Conservation (phyloP, 2,797 vertebrate genomes). For the Myiotriccus ornatus region DNA sequence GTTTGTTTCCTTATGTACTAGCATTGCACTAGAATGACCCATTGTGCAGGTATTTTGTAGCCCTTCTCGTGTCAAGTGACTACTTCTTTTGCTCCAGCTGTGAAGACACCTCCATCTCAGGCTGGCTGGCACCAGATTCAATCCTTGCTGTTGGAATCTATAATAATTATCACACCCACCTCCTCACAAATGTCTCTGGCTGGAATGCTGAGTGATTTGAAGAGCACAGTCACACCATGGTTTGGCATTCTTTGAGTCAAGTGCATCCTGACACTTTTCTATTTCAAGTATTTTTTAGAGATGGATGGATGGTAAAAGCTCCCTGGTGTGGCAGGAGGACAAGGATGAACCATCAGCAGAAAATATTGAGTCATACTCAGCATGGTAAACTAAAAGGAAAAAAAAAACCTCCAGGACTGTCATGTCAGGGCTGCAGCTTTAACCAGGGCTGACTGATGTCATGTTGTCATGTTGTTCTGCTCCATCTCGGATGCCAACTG, state of each 20-base stretch:
- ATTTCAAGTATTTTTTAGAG: neutral
- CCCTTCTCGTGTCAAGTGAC: neutral
- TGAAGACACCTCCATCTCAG: neutral
- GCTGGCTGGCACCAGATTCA: rapidly evolving
- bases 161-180: rapidly evolving
- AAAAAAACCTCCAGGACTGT: neutral
- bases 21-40: neutral
- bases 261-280: neutral
- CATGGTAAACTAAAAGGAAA: neutral
- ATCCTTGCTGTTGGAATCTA: neutral
- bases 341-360: neutral
- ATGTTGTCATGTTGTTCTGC: neutral
- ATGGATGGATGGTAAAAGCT: neutral
- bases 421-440: neutral
- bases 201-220: neutral
- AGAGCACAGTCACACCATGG: rapidly evolving
- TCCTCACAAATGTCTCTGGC: neutral
- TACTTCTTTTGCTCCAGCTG: neutral
- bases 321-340: neutral
- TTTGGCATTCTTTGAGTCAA: neutral
- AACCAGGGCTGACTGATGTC: neutral
- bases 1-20: neutral
- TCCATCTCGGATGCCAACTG: neutral
- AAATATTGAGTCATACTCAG: neutral
- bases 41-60: neutral